Conservation (phyloP, 1,140 invertebrate species). For the Parasteatoda tepidariorum region DNA sequence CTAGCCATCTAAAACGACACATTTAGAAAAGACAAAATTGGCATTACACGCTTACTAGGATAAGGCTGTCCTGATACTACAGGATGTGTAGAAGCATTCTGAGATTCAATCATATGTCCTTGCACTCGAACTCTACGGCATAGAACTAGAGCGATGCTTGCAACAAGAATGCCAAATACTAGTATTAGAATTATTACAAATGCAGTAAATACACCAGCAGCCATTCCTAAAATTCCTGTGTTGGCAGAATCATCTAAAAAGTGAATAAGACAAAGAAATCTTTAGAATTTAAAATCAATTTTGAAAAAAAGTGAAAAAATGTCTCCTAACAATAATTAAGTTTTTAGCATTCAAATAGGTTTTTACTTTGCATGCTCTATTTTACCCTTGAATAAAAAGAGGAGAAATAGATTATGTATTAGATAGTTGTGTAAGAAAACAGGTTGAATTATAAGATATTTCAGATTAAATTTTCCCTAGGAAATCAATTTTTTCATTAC, state of each 20-base stretch:
- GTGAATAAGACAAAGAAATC: no score
- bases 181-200: slow-evolving; percentile 75
- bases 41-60: slow-evolving; percentile 62
- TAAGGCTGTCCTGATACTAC: slow-evolving; percentile 44
- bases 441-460: no score
- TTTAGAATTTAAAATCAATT: no score
- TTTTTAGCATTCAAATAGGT: background rate
- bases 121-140: slow-evolving; percentile 73
- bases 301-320: no score
- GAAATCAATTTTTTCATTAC: no score
- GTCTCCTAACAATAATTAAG: background rate
- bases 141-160: slow-evolving; percentile 78
- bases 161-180: slow-evolving; percentile 75
- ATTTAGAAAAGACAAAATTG: slow-evolving; percentile 35
- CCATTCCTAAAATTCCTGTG: slow-evolving; percentile 79
- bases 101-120: slow-evolving; percentile 11
- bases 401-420: no score
- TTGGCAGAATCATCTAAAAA: slow-evolving; percentile 76
- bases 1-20: slow-evolving; percentile 32
- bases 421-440: no score
- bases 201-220: slow-evolving; percentile 80
- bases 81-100: slow-evolving; percentile 33
- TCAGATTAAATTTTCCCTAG: no score
- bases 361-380: no score
- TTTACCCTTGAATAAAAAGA: no score